These are phyloP conservation scores for Drosophila rhopaloa DNA, from an alignment of 1,140 invertebrate species.

Conservation along the genomic window DNA sequence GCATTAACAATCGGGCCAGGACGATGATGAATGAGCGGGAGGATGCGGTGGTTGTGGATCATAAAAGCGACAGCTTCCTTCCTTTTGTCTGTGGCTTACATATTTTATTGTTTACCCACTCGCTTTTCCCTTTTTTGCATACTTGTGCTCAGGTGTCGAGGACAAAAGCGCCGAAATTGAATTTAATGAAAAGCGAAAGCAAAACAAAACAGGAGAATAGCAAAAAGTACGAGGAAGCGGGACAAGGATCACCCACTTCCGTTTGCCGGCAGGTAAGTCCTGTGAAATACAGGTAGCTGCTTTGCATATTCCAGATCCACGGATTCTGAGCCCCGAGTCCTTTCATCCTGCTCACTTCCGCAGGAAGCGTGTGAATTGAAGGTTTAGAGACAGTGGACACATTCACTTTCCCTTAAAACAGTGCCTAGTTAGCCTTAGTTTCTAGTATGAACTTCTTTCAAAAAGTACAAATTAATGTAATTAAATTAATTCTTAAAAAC, in stretches of 20 bases:
- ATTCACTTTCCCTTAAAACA: slow-evolving; percentile 17
- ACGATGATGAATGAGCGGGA: neutral
- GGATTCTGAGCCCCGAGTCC: neutral
- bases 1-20: slow-evolving; percentile 19
- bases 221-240: slow-evolving; percentile 9
- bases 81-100: slow-evolving; percentile 25
- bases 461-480: no score
- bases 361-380: slow-evolving; percentile 13
- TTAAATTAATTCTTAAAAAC: no score
- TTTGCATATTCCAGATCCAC: slow-evolving; percentile 22
- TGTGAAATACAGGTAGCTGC: slow-evolving; percentile 17
- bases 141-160: slow-evolving; percentile 57
- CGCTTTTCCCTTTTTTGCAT: slow-evolving; percentile 50
- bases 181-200: slow-evolving; percentile 80
- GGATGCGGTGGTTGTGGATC: slow-evolving; percentile 23
- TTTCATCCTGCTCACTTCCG: slow-evolving; percentile 36
- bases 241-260: slow-evolving; percentile 58
- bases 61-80: slow-evolving; percentile 78
- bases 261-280: slow-evolving; percentile 54
- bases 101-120: slow-evolving; percentile 41
- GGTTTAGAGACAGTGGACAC: neutral
- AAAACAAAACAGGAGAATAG: slow-evolving; percentile 28
- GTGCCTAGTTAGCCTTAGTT: no score
- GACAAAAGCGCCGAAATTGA: slow-evolving; percentile 68
- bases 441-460: no score